phyloP scores from a whole-genome alignment of 1,140 invertebrate genomes.

The Condylostylus longicornis region DNA sequence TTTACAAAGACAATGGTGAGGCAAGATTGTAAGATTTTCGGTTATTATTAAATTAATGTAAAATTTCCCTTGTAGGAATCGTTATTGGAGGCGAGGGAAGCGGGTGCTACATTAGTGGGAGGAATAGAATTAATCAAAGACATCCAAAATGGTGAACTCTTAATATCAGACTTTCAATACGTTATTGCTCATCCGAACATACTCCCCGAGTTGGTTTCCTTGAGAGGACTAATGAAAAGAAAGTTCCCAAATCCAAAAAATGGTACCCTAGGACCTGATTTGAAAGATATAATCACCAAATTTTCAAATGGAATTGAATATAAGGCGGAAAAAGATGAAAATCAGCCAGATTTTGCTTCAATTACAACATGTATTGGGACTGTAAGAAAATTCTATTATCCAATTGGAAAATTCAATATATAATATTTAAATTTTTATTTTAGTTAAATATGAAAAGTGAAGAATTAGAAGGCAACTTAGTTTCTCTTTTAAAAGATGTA shows the following conservation, averaged over 20 bases:
- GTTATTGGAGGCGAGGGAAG: conserved; percentile 39
- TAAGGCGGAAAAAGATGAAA: conserved; percentile 42
- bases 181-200: conserved; percentile 63
- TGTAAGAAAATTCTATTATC: conserved; percentile 36
- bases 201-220: conserved; percentile 51
- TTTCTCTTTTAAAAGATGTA: conserved; percentile 44
- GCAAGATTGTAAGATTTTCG: not conserved
- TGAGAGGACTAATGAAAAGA: conserved; percentile 58
- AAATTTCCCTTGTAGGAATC: conserved; percentile 34
- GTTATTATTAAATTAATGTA: not conserved
- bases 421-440: conserved; percentile 17
- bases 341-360: conserved; percentile 50
- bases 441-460: conserved; percentile 54
- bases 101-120: conserved; percentile 53
- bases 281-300: conserved; percentile 41
- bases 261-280: conserved; percentile 51
- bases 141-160: conserved; percentile 52
- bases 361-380: conserved; percentile 49
- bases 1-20: conserved; percentile 47
- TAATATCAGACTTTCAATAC: conserved; percentile 53
- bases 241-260: conserved; percentile 52
- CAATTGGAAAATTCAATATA: not conserved
- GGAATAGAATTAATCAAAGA: conserved; percentile 54
- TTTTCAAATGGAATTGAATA: conserved; percentile 54
- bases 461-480: conserved; percentile 56